phyloP scores from a whole-genome alignment of 2,113 vertebrate genomes.

The Triplophysa rosa region DNA sequence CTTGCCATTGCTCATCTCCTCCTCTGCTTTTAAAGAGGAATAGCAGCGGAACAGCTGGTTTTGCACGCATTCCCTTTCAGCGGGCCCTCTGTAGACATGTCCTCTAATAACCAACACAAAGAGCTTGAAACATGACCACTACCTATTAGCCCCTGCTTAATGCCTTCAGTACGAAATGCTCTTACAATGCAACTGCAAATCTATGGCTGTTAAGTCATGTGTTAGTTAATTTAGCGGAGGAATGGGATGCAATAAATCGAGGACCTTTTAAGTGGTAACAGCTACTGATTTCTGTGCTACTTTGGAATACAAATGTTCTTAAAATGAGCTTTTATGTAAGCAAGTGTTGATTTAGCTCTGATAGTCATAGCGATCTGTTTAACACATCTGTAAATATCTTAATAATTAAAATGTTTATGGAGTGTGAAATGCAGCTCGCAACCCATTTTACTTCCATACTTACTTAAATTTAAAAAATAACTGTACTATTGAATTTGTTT shows the following conservation, averaged over 20 bases:
- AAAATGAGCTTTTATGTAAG: background rate
- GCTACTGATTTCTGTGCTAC: background rate
- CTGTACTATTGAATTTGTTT: background rate
- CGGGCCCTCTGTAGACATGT: conserved; percentile 5
- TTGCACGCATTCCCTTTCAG: conserved; percentile 6
- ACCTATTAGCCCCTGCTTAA: conserved; percentile 40
- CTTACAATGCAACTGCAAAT: conserved; percentile 31
- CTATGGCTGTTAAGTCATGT: conserved; percentile 6
- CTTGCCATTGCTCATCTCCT: conserved; percentile 14
- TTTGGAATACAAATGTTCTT: background rate
- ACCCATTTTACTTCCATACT: background rate
- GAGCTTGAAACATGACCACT: conserved; percentile 39
- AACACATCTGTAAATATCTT: no score
- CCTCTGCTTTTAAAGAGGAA: conserved; percentile 23
- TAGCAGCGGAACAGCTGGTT: conserved; percentile 33
- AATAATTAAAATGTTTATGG: no score
- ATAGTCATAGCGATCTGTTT: background rate
- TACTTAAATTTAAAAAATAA: no score
- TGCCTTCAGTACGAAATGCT: conserved; percentile 21
- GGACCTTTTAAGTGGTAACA: conserved; percentile 5
- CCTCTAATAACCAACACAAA: conserved; percentile 44
- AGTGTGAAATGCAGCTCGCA: background rate
- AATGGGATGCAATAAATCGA: conserved; percentile 6
- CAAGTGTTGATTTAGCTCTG: background rate
- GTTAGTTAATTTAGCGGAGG: background rate